Evolutionary conservation across 2,888 invertebrate species (phyloP), one percentile per base, ranked within the genome.

Genomic region (Ophioninae sp.): DNA sequence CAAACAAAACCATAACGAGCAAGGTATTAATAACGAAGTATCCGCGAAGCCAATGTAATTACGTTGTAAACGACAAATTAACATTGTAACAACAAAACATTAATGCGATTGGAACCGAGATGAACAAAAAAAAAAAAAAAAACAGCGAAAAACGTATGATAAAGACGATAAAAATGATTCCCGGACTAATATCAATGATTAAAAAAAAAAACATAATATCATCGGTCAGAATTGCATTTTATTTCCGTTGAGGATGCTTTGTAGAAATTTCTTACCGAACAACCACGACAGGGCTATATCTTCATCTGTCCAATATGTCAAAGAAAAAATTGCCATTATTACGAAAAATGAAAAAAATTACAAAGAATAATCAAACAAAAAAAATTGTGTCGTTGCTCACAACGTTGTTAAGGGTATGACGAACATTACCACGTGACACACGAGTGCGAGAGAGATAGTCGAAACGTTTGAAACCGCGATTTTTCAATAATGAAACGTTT

Each of bases 41-140:
- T 20, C 56, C 84, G 84, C 75, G 79, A 70, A 81, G n/a, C 10
- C 10, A 77, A 74, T 73, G 74, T 81, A 84, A 84, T 84, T 73
- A 84, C 84, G 79, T 84, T 84, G 84, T 84, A 84, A 84, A 84
- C 84, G 81, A 79, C 84, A 84, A 84, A 84, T 65, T 44, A 39
- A 50, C 44, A 70, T 81, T 73, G 64, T 75, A 62, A 44, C 44
- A 37, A 79, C 30, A 68, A 67, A 56, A 41, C 41, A 30, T 44
- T 74, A 62, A 17, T 7, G 57, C 0, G 37, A 70, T 17, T 7
- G 17, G 37, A 59, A 30, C 3, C 30, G 30, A 30, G 3, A 59
- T 21, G 20, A 77, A 61, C 37, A n/a, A 39, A 69, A 50, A 41
- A 64, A 10, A 56, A n/a, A 64, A 75, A 79, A 17, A 39, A 76